Evolutionary conservation across 2,113 vertebrate genomes (phyloP), one percentile per base, ranked within the genome.

Genomic region (Hemiprocne comata): DNA sequence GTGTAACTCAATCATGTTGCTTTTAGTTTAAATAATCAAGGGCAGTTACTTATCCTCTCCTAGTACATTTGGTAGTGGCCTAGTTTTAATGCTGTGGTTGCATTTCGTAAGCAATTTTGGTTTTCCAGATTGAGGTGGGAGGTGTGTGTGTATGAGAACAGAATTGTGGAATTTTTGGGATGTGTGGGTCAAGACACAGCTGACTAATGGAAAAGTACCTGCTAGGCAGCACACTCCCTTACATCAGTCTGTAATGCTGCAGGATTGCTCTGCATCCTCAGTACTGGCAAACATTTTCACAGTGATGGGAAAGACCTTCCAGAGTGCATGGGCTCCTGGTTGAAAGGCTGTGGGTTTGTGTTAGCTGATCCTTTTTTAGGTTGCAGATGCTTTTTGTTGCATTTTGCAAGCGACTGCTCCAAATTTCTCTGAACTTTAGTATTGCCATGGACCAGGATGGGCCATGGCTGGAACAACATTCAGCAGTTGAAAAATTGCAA

Each of bases 1-100:
- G 55, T 31, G 25, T 71, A 84, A 92, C 91, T 89, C 67, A 93
- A 88, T 94, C 57, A 40, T 11, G 69, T 78, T 1, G 1, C n/a
- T 89, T 94, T 81, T 61, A 79, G 64, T 85, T 91, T 74, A 90
- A 90, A 92, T 60, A 89, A 79, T 78, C 80, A 95, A 94, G 62
- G 79, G 31, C 46, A 89, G 60, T 66, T 93, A 34, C 31, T 88
- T 89, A 46, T 75, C 29, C 19, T 73, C 25, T 74, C 54, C 53
- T 57, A 4, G 54, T 62, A 64, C 57, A 58, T 90, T 94, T 76
- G 75, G 40, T 65, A 55, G 42, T 34, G 72, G 50, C 48, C 53
- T 94, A n/a, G 38, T 94, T 90, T 92, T 75, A 64, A 91, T 85
- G 33, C 38, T 10, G 16, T 21, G 25, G 40, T 46, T 79, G 53